Evolutionary conservation across 2,113 vertebrate genomes (phyloP), one percentile per base, ranked within the genome.

Genomic region (Raja brachyura): DNA sequence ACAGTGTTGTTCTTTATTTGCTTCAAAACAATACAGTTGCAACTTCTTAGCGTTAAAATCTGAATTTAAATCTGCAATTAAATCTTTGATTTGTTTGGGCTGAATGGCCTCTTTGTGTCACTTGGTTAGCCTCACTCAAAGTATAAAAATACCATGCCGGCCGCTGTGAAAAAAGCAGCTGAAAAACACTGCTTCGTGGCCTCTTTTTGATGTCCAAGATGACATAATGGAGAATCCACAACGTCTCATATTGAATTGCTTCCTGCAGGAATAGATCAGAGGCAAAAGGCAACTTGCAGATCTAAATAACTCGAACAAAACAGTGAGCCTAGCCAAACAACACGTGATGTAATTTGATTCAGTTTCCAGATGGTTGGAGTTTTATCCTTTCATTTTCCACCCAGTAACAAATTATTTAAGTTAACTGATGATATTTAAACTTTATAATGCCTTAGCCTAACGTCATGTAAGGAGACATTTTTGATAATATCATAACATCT

Each of bases 171-270:
- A 88, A 31, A 63, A 28, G 28, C 61, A 86, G 56, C 83, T 63
- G 56, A 86, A 88, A 11, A 88, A 63, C 61, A 66, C 31, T 88
- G n/a, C 8, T 54, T 56, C 61, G 63, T 66, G 28, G 59, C 14
- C n/a, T 88, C 56, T 63, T 14, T 66, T 63, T 88, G 56, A 16
- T 63, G 6, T 88, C 56, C 83, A 88, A 63, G 59, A n/a, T 88
- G 59, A 63, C 83, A 88, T 16, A 31, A 66, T 88, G 83, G 83
- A 63, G 61, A 88, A 88, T 88, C 83, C 61, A 88, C 63, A 88
- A 14, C n/a, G 59, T 16, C 83, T 28, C n/a, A 31, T n/a, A 59
- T 88, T 63, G 28, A 88, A 88, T 66, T 61, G n/a, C 13, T 88
- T 88, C 83, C 59, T 88, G 83, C 83, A 63, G 59, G 28, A 63